Evolutionary conservation across 2,113 vertebrate genomes (phyloP).

Genomic region (Entosphenus tridentatus): DNA sequence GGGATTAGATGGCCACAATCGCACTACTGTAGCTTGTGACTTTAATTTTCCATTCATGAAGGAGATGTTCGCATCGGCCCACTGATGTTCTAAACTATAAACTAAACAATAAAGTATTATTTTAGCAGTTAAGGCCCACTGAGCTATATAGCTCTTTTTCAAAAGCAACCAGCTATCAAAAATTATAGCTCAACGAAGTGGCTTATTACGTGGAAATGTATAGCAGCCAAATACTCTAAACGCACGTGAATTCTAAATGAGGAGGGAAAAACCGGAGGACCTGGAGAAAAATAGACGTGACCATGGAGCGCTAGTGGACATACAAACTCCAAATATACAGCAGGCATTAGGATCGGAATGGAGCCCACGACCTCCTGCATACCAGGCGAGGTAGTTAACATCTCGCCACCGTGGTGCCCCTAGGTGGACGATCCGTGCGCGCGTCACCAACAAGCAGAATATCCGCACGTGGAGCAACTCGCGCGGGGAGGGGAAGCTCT

Average conservation of each 20-base stretch:
- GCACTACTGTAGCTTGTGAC: no score
- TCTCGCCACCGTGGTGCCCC: conserved; percentile 4
- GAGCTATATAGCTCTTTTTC: no score
- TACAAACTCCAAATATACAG: background rate
- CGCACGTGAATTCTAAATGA: conserved; percentile 3
- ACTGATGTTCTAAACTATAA: no score
- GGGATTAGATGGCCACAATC: no score
- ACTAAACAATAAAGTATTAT: no score
- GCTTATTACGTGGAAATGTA: no score
- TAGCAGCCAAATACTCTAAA: background rate
- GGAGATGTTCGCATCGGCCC: no score
- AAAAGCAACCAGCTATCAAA: no score
- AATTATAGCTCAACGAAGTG: no score
- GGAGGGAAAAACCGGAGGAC: background rate
- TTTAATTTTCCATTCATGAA: no score
- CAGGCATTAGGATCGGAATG: background rate
- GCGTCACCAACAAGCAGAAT: conserved; percentile 68
- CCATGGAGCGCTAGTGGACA: no score
- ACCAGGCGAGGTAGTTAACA: conserved; percentile 4
- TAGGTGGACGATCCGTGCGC: conserved; percentile 83
- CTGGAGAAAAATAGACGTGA: background rate
- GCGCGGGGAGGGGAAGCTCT: conserved; percentile 80
- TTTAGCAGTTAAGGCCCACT: no score
- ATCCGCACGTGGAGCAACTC: conserved; percentile 93
- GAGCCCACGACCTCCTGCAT: conserved; percentile 1